Evolutionary conservation across 1,140 invertebrate species (phyloP).

Genomic region (Nymphalis io): DNA sequence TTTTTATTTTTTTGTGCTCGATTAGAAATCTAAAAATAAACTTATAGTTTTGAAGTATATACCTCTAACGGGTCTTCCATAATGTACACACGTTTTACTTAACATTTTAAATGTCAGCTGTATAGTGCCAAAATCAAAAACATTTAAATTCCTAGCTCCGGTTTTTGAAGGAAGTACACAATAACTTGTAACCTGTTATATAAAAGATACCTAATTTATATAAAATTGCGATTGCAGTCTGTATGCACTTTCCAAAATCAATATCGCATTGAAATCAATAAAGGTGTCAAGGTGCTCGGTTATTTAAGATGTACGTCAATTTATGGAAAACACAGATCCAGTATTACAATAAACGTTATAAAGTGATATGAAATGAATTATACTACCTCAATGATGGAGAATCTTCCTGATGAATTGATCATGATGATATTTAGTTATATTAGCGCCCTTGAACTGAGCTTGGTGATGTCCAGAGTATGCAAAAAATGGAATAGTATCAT

Average conservation of each 20-base stretch:
- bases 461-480: slow-evolving; percentile 34
- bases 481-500: slow-evolving; percentile 17
- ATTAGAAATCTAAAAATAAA: no score
- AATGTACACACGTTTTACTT: no score
- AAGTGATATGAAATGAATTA: slow-evolving; percentile 4
- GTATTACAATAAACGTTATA: background rate
- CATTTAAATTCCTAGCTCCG: no score
- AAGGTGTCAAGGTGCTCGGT: background rate
- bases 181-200: background rate
- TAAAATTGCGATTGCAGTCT: background rate
- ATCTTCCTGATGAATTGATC: slow-evolving; percentile 49
- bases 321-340: background rate
- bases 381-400: slow-evolving; percentile 33
- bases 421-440: slow-evolving; percentile 45
- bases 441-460: slow-evolving; percentile 28
- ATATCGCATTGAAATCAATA: background rate
- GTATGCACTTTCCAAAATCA: background rate
- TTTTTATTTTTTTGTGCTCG: no score
- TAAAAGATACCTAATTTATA: background rate
- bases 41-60: no score
- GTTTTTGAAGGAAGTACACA: background rate
- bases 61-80: no score
- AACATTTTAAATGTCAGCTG: no score
- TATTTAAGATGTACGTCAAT: background rate
- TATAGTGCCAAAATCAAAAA: no score